These are phyloP conservation scores for Rhabditoides inermis DNA, from an alignment of 2,888 invertebrate genomes.

Conservation along the genomic window DNA sequence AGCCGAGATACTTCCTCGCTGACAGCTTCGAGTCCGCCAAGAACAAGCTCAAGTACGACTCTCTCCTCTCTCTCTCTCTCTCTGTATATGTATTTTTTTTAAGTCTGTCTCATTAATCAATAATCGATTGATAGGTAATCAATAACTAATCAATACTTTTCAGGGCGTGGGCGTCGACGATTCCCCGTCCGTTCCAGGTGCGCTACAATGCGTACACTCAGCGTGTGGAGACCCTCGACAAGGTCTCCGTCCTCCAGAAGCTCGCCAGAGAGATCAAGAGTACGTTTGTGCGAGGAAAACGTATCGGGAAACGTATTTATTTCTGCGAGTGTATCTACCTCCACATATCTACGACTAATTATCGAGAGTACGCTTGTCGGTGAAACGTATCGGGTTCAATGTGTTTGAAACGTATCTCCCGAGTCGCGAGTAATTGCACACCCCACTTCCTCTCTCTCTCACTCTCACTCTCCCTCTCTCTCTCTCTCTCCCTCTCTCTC, in stretches of 20 bases:
- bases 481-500: no score
- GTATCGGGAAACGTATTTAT: not conserved
- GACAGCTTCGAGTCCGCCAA: constrained; percentile 92
- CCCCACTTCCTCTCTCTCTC: no score
- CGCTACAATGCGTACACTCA: constrained; percentile 90
- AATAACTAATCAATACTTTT: no score
- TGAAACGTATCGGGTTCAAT: no score
- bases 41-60: constrained; percentile 80
- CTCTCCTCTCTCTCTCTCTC: not conserved
- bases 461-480: no score
- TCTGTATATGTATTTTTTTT: not conserved
- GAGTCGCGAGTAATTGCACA: no score
- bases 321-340: not conserved
- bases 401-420: no score
- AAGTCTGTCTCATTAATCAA: constrained; percentile 5
- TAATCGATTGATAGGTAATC: no score
- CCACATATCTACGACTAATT: no score
- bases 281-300: constrained; percentile 7
- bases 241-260: constrained; percentile 76
- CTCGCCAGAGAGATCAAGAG: constrained; percentile 62
- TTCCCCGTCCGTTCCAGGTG: constrained; percentile 92
- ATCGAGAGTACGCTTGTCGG: no score
- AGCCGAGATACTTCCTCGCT: constrained; percentile 88
- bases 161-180: constrained; percentile 78
- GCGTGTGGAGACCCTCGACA: constrained; percentile 81